phyloP scores from a whole-genome alignment of 2,888 invertebrate genomes.

The Drosophila merina region DNA sequence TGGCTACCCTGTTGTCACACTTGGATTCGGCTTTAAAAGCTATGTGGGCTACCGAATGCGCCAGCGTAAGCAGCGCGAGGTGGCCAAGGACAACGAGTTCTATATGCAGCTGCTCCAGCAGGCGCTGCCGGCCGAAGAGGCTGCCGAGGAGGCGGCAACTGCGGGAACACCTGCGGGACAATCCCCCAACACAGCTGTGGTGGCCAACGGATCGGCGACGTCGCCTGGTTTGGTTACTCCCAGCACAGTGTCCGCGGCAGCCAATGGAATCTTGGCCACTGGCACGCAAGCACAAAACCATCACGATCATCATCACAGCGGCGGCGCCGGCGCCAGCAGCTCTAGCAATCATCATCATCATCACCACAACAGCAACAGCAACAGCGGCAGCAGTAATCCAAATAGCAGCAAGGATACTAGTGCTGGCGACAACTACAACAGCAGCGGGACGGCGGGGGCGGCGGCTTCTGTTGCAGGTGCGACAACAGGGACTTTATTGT shows the following conservation, averaged over 20 bases:
- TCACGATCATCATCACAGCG: constrained; percentile 75
- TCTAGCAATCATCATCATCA: constrained; percentile 74
- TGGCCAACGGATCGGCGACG: constrained; percentile 59
- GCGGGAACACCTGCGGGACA: constrained; percentile 45
- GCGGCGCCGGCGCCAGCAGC: constrained; percentile 49
- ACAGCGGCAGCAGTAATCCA: constrained; percentile 42
- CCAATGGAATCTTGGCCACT: constrained; percentile 75
- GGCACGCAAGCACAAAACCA: constrained; percentile 71
- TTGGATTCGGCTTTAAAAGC: constrained; percentile 98
- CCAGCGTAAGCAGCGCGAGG: constrained; percentile 95
- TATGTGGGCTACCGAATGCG: constrained; percentile 95
- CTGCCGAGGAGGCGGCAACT: constrained; percentile 51
- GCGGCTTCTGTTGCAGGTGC: constrained; percentile 42
- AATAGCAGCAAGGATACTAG: constrained; percentile 49
- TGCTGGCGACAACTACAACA: constrained; percentile 16
- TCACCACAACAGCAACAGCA: constrained; percentile 59
- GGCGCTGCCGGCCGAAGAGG: constrained; percentile 88
- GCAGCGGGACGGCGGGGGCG: constrained; percentile 21
- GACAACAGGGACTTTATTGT: constrained; percentile 37
- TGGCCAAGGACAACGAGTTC: constrained; percentile 97
- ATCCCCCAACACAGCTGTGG: constrained; percentile 42
- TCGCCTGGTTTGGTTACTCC: constrained; percentile 46
- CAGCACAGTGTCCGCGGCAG: constrained; percentile 42
- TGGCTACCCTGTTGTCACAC: constrained; percentile 96
- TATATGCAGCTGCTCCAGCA: constrained; percentile 96